These are phyloP conservation scores for Phortica okadai DNA, from an alignment of 2,888 invertebrate species.

Conservation along the genomic window DNA sequence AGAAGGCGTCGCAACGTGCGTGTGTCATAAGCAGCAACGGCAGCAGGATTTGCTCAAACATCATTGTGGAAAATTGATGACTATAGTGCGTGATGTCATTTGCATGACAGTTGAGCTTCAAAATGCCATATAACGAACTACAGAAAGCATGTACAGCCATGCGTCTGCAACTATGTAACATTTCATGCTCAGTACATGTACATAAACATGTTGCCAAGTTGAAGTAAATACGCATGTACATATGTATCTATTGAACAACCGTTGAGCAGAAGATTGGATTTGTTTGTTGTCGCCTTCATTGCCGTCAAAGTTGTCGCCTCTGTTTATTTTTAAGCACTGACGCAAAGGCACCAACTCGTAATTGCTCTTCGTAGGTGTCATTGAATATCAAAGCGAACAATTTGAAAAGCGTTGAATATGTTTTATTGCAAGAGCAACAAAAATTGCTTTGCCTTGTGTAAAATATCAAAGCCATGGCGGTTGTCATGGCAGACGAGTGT, in stretches of 20 bases:
- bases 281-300: neutral
- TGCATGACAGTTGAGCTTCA: constrained; percentile 63
- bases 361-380: constrained; percentile 30
- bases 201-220: neutral
- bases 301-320: neutral
- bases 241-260: neutral
- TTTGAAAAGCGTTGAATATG: neutral
- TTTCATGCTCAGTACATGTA: neutral
- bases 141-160: neutral
- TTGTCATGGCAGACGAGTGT: neutral
- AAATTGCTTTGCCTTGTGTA: neutral
- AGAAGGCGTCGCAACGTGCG: neutral
- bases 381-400: constrained; percentile 23
- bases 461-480: neutral
- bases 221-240: neutral
- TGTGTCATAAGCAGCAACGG: constrained; percentile 28
- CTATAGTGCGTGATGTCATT: constrained; percentile 70
- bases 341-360: neutral
- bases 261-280: neutral
- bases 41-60: constrained; percentile 29
- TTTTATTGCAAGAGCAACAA: neutral
- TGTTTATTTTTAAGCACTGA: constrained; percentile 9
- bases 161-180: neutral
- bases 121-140: constrained; percentile 25
- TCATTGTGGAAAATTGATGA: constrained; percentile 62